phyloP scores from a whole-genome alignment of 2,888 invertebrate genomes.

The Tanypteryx hageni region DNA sequence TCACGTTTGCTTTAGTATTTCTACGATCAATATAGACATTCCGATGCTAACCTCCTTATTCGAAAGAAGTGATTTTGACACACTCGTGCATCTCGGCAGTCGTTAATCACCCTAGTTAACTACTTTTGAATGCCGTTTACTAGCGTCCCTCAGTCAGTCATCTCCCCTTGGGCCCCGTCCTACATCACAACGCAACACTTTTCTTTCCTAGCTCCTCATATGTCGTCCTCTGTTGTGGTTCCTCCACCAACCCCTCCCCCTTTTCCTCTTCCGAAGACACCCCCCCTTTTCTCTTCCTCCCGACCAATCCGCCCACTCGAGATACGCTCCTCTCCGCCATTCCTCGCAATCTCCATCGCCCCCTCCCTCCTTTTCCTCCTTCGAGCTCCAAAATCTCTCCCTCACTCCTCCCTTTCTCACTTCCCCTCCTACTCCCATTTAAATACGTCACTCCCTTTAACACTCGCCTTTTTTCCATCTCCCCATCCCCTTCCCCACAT shows the following conservation, averaged over 20 bases:
- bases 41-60: no score
- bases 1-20: no score
- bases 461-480: background rate
- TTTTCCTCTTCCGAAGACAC: background rate
- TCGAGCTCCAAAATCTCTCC: slow-evolving; percentile 8
- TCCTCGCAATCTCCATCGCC: background rate
- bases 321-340: background rate
- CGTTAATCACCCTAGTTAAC: background rate
- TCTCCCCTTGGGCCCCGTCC: background rate
- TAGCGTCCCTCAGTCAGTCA: background rate
- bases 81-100: background rate
- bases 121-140: background rate
- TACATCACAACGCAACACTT: background rate
- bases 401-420: background rate
- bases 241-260: no score
- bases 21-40: no score
- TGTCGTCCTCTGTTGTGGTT: background rate
- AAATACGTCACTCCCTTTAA: background rate
- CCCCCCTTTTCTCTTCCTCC: background rate
- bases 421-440: no score
- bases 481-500: background rate
- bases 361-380: background rate
- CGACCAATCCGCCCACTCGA: background rate
- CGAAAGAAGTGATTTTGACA: no score
- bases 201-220: background rate